Evolutionary conservation across 2,797 vertebrate genomes (phyloP).

Genomic region (Sebastes oblongus): DNA sequence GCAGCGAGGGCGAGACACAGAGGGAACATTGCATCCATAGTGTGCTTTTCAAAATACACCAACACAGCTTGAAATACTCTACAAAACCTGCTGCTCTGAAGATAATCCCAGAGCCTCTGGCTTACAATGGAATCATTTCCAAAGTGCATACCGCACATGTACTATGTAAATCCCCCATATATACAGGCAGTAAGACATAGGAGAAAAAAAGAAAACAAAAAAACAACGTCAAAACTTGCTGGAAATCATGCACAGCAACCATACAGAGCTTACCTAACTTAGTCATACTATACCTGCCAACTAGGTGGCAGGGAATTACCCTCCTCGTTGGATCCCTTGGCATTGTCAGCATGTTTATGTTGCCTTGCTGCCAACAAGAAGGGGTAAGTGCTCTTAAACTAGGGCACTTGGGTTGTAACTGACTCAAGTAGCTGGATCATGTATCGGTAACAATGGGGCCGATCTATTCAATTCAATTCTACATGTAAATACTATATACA

Average conservation of each 20-base stretch:
- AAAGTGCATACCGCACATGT: not conserved
- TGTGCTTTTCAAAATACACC: slow-evolving; percentile 26
- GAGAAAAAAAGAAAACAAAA: not conserved
- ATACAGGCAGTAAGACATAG: not conserved
- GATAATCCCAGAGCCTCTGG: slow-evolving; percentile 23
- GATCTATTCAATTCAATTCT: too few relatives aligned
- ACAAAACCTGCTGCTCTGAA: slow-evolving; percentile 22
- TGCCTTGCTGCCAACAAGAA: not conserved
- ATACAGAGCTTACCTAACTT: not conserved
- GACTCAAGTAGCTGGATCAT: too few relatives aligned
- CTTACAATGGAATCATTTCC: not conserved
- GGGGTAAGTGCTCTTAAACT: not conserved
- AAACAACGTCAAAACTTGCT: not conserved
- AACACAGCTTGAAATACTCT: slow-evolving; percentile 11
- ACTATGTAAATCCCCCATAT: not conserved
- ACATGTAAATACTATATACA: too few relatives aligned
- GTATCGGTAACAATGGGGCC: too few relatives aligned
- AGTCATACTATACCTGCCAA: not conserved
- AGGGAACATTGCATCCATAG: not conserved
- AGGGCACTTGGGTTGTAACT: too few relatives aligned
- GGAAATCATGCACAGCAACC: not conserved
- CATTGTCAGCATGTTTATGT: not conserved
- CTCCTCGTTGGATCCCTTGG: not conserved
- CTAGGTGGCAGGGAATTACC: not conserved
- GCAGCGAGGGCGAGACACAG: slow-evolving; percentile 12